Conservation (phyloP, 2,888 invertebrate species). For the Campoplex nolae region DNA sequence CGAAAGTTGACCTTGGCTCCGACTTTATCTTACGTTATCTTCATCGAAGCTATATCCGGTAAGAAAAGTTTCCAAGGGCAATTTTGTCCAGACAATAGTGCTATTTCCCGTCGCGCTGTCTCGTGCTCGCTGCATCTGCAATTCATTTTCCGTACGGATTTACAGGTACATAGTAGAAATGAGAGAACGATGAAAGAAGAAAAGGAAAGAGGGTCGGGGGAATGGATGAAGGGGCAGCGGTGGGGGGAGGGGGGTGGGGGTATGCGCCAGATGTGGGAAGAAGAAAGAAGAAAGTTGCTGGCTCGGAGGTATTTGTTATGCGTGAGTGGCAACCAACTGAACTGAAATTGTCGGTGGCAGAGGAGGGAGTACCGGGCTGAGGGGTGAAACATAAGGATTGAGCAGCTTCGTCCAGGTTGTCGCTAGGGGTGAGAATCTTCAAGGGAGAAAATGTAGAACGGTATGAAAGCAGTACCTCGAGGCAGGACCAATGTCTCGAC, state of each 20-base stretch:
- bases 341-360: conserved; percentile 77
- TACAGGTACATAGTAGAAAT: conserved; percentile 39
- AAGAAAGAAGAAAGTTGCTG: conserved; percentile 58
- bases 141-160: conserved; percentile 58
- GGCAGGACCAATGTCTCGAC: conserved; percentile 59
- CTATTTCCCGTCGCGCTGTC: not conserved
- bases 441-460: conserved; percentile 56
- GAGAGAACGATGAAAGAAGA: conserved; percentile 22
- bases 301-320: conserved; percentile 78
- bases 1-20: not conserved
- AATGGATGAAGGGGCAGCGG: not conserved
- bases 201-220: conserved; percentile 3
- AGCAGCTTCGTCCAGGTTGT: conserved; percentile 58
- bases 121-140: conserved; percentile 41
- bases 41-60: conserved; percentile 1
- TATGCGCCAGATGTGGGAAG: conserved; percentile 54
- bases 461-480: conserved; percentile 41
- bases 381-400: conserved; percentile 72
- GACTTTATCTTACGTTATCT: not conserved
- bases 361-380: conserved; percentile 37
- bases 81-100: conserved; percentile 10
- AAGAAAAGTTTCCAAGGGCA: conserved; percentile 22
- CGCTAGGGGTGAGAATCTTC: conserved; percentile 65
- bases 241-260: not conserved
- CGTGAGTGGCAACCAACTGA: conserved; percentile 79